A percentile compares a stretch with the other conserved stretches of the same genome.
Conservation (phyloP, 2,113 vertebrate species). For the Oryzias melastigma region DNA sequence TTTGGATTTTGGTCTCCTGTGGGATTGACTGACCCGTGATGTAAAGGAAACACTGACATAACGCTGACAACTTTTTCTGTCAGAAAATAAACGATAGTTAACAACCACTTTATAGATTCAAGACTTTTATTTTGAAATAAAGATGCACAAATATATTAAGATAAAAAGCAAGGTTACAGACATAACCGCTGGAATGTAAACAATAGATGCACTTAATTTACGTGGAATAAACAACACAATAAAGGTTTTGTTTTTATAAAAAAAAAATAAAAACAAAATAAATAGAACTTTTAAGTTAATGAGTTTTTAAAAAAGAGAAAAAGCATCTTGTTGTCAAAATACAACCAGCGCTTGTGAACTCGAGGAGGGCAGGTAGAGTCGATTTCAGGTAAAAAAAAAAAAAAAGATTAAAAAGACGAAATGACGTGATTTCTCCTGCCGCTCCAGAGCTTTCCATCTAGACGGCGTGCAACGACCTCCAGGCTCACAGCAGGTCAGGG, state of each 20-base stretch:
- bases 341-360: constrained; percentile 18
- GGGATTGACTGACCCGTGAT: too few relatives aligned
- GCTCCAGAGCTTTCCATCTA: constrained; percentile 12
- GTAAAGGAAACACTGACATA: too few relatives aligned
- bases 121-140: constrained; percentile 76
- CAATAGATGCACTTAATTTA: constrained; percentile 79
- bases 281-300: constrained; percentile 81
- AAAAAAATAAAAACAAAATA: constrained; percentile 81
- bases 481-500: constrained; percentile 1
- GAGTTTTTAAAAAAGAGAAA: constrained; percentile 45
- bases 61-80: too few relatives aligned
- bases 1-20: too few relatives aligned
- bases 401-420: not conserved
- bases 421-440: constrained; percentile 37
- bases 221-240: constrained; percentile 65
- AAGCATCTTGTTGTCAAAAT: constrained; percentile 19
- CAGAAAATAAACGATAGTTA: too few relatives aligned
- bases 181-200: constrained; percentile 72
- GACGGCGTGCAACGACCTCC: constrained; percentile 39
- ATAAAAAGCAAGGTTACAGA: constrained; percentile 66
- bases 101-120: too few relatives aligned
- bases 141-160: constrained; percentile 76
- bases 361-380: constrained; percentile 6
- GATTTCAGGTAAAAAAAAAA: constrained; percentile 10
- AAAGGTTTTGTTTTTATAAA: constrained; percentile 64